Conservation (phyloP, 2,113 vertebrate genomes). For the Anser cygnoides region DNA sequence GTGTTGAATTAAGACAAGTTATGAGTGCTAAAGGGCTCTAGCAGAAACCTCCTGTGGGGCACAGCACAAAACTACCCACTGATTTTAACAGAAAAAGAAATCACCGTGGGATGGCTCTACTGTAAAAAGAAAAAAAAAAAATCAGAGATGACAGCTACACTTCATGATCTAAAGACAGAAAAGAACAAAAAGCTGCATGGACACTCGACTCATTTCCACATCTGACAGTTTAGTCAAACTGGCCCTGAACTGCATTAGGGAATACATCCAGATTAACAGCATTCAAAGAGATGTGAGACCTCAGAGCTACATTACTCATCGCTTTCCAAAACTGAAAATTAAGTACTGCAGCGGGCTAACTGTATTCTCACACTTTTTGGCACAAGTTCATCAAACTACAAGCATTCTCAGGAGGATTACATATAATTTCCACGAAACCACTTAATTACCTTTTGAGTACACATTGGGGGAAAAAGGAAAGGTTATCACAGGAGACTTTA, state of each 20-base stretch:
- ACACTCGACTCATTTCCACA: conserved; percentile 38
- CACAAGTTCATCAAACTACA: not conserved
- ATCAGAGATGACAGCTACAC: not conserved
- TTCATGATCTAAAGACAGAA: conserved; percentile 11
- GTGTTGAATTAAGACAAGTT: not conserved
- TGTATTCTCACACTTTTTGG: not conserved
- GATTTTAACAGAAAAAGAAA: not conserved
- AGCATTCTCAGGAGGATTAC: not conserved
- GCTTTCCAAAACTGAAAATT: not conserved
- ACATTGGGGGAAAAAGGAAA: not conserved
- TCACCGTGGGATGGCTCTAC: not conserved
- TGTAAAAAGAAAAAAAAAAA: not conserved
- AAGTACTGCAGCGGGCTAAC: not conserved
- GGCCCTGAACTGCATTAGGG: not conserved
- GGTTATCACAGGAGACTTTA: not conserved
- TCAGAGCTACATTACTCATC: not conserved
- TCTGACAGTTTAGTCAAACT: conserved; percentile 24
- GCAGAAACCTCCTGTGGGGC: not conserved
- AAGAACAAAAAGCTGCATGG: conserved; percentile 51
- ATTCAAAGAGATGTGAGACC: conserved; percentile 9
- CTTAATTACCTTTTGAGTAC: not conserved
- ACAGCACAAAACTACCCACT: conserved; percentile 17
- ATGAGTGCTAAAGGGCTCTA: not conserved
- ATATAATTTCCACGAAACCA: not conserved
- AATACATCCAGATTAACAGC: not conserved